Evolutionary conservation across 2,797 vertebrate genomes (phyloP).

Genomic region (Sarcophilus harrisii): DNA sequence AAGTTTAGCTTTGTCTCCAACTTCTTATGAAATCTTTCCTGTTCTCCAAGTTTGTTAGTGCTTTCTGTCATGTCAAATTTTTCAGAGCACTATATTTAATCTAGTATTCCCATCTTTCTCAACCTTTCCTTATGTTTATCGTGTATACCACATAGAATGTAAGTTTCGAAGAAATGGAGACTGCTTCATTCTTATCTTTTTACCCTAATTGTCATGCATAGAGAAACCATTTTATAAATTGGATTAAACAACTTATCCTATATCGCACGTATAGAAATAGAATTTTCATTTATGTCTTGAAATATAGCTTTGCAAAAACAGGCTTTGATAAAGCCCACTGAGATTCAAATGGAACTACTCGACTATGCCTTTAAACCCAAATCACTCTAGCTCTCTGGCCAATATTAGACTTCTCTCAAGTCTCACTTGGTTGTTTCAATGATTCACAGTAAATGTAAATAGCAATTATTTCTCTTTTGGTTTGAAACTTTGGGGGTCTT

Average conservation of each 20-base stretch:
- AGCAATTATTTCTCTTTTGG: background rate
- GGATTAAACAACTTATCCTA: background rate
- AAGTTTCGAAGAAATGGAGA: background rate
- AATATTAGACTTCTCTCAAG: background rate
- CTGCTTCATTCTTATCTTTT: background rate
- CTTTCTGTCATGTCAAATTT: background rate
- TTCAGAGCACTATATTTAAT: background rate
- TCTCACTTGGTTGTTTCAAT: background rate
- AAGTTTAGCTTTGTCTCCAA: background rate
- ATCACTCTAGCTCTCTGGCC: background rate
- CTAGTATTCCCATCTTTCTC: background rate
- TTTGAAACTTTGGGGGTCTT: too few species aligned
- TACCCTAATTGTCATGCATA: background rate
- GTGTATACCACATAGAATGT: background rate
- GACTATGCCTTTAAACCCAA: background rate
- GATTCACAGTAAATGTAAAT: background rate
- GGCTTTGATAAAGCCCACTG: background rate
- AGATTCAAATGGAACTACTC: background rate
- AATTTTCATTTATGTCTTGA: background rate
- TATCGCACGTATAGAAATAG: background rate
- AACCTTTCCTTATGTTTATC: background rate
- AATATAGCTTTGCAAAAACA: background rate
- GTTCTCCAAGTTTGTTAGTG: background rate
- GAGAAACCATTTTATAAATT: background rate
- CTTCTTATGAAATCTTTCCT: background rate